These are phyloP conservation scores for Gastrophysa polygoni DNA, from an alignment of 2,888 invertebrate genomes.

Conservation along the genomic window DNA sequence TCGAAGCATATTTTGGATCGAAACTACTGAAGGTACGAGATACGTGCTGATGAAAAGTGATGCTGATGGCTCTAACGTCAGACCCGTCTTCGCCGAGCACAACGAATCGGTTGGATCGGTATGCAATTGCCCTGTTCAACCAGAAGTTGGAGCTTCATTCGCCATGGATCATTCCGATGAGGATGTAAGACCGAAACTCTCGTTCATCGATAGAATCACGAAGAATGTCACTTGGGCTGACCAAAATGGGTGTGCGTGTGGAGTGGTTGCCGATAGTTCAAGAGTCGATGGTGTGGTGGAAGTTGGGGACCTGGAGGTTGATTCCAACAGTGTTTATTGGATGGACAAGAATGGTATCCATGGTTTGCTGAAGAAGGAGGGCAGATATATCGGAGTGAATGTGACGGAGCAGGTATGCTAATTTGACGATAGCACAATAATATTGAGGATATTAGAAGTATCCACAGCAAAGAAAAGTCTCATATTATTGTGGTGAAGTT, in stretches of 20 bases:
- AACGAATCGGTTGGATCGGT: slow-evolving; percentile 18
- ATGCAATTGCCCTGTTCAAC: slow-evolving; percentile 72
- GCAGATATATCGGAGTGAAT: slow-evolving; percentile 30
- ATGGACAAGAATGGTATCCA: slow-evolving; percentile 70
- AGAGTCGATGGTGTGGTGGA: slow-evolving; percentile 31
- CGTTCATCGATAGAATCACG: slow-evolving; percentile 69
- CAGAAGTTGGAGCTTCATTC: slow-evolving; percentile 68
- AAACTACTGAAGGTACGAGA: slow-evolving; percentile 64
- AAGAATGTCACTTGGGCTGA: slow-evolving; percentile 69
- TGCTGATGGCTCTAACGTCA: slow-evolving; percentile 63
- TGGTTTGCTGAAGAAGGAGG: slow-evolving; percentile 62
- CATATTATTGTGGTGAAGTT: too few species aligned
- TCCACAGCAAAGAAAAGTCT: too few species aligned
- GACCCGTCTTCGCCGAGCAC: slow-evolving; percentile 62
- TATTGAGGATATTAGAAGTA: too few species aligned
- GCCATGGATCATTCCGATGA: slow-evolving; percentile 71
- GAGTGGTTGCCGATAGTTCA: slow-evolving; percentile 58
- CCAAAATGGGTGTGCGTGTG: slow-evolving; percentile 70
- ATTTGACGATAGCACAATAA: too few species aligned
- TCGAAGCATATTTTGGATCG: slow-evolving; percentile 80
- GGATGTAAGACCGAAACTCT: slow-evolving; percentile 61
- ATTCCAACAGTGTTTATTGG: slow-evolving; percentile 77
- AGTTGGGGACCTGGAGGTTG: slow-evolving; percentile 69
- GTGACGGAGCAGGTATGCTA: slow-evolving; percentile 51
- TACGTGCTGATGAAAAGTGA: slow-evolving; percentile 70